Conservation (phyloP, 2,113 vertebrate genomes). For the Oxygymnocypris stewartii region DNA sequence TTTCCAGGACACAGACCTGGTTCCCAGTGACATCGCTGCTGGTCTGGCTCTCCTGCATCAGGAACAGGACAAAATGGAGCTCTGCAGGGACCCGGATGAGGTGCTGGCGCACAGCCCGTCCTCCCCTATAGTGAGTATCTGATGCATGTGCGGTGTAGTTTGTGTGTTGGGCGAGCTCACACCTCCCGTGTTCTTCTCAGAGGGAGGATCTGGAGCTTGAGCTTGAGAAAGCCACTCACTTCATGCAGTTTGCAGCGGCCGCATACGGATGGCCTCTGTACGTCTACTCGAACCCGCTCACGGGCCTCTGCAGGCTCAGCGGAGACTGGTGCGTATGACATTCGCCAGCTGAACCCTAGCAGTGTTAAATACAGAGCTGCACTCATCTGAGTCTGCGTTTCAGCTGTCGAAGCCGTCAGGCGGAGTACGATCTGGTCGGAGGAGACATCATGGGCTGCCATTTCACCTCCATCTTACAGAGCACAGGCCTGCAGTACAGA, state of each 20-base stretch:
- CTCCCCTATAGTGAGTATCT: conserved; percentile 74
- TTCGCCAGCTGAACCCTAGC: neutral
- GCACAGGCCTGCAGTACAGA: conserved; percentile 89
- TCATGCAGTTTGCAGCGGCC: conserved; percentile 89
- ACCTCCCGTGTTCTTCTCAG: conserved; percentile 67
- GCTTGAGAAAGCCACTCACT: conserved; percentile 87
- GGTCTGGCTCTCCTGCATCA: conserved; percentile 93
- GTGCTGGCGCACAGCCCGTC: conserved; percentile 75
- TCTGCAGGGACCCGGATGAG: conserved; percentile 77
- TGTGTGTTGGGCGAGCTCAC: neutral
- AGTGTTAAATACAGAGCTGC: neutral
- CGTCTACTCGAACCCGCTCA: conserved; percentile 84
- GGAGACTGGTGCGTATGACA: conserved; percentile 83
- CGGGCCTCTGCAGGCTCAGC: conserved; percentile 85
- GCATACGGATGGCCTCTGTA: conserved; percentile 96
- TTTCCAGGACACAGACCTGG: conserved; percentile 92
- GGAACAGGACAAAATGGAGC: conserved; percentile 88
- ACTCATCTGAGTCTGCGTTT: neutral
- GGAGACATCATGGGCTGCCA: conserved; percentile 85
- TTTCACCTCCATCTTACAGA: conserved; percentile 88
- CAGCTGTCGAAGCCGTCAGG: conserved; percentile 78
- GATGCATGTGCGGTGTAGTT: too few relatives aligned
- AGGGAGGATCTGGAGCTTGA: conserved; percentile 82
- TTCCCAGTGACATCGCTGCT: conserved; percentile 93
- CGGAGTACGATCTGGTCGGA: conserved; percentile 82